These are phyloP conservation scores for Cheilosia vulpina DNA, from an alignment of 2,888 invertebrate genomes.

Conservation along the genomic window DNA sequence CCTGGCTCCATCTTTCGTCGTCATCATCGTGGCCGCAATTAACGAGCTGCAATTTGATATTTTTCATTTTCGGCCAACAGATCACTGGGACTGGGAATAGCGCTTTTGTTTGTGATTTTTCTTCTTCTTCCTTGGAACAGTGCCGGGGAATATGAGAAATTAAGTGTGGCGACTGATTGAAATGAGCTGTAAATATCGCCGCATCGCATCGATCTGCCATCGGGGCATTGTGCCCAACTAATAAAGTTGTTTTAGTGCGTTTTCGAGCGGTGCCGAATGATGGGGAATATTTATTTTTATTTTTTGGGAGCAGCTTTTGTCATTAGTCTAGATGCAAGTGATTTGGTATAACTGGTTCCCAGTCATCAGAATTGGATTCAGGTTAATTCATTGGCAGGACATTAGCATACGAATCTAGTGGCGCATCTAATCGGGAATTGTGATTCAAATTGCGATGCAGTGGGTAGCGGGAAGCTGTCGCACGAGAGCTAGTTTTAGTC, in stretches of 20 bases:
- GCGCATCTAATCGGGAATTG: slow-evolving; percentile 6
- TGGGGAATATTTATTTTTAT: not conserved
- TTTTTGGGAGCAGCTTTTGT: not conserved
- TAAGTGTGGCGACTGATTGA: slow-evolving; percentile 52
- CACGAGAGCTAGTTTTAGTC: too few relatives aligned
- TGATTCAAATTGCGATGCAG: not conserved
- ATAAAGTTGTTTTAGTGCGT: slow-evolving; percentile 46
- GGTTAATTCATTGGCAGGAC: not conserved
- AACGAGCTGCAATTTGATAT: slow-evolving; percentile 63
- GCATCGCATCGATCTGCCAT: not conserved
- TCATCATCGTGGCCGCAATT: slow-evolving; percentile 45
- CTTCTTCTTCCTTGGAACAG: slow-evolving; percentile 1
- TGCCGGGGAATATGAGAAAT: slow-evolving; percentile 41
- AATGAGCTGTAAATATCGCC: slow-evolving; percentile 38
- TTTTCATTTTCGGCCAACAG: not conserved
- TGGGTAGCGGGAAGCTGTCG: not conserved
- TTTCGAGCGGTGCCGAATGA: slow-evolving; percentile 34
- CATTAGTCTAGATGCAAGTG: slow-evolving; percentile 27
- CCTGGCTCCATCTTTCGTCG: slow-evolving; percentile 47
- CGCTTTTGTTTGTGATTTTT: slow-evolving; percentile 10
- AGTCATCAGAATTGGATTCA: not conserved
- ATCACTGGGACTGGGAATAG: not conserved
- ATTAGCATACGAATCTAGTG: slow-evolving; percentile 24
- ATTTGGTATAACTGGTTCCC: slow-evolving; percentile 17
- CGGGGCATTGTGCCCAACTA: slow-evolving; percentile 21